Conservation (phyloP, 2,888 invertebrate genomes). For the Eupithecia subfuscata region DNA sequence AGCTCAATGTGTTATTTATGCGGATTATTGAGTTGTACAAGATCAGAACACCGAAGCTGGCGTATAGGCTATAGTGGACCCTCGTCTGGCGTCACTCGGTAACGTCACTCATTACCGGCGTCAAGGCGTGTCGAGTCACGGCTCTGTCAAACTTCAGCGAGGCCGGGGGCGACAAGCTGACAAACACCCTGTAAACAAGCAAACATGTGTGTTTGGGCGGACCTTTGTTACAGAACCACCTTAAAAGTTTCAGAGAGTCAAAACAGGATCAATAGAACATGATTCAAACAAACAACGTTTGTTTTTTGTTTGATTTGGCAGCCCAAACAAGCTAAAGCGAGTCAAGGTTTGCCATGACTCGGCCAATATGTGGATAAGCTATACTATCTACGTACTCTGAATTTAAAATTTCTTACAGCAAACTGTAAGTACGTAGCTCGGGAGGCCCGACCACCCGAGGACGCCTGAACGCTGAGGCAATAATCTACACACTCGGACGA, state of each 20-base stretch:
- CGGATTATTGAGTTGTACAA: background rate
- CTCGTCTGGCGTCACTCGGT: background rate
- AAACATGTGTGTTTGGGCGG: background rate
- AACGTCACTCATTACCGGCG: background rate
- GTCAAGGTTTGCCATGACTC: background rate
- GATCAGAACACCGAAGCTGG: background rate
- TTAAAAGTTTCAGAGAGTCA: background rate
- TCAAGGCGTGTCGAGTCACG: constrained; percentile 7
- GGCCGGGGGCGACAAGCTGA: background rate
- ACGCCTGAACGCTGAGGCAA: too few relatives aligned
- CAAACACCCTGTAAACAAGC: constrained; percentile 2
- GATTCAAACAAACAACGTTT: background rate
- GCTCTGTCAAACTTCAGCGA: background rate
- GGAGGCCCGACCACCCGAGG: too few relatives aligned
- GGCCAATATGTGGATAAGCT: background rate
- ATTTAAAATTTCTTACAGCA: background rate
- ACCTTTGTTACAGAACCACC: background rate
- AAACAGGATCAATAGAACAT: background rate
- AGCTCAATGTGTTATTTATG: background rate
- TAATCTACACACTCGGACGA: too few relatives aligned
- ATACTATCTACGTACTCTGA: background rate
- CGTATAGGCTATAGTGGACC: background rate
- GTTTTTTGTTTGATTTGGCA: background rate
- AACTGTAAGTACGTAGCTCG: background rate
- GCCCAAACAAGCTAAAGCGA: background rate